phyloP scores from a whole-genome alignment of 2,113 vertebrate genomes.

The Seriola rivoliana region DNA sequence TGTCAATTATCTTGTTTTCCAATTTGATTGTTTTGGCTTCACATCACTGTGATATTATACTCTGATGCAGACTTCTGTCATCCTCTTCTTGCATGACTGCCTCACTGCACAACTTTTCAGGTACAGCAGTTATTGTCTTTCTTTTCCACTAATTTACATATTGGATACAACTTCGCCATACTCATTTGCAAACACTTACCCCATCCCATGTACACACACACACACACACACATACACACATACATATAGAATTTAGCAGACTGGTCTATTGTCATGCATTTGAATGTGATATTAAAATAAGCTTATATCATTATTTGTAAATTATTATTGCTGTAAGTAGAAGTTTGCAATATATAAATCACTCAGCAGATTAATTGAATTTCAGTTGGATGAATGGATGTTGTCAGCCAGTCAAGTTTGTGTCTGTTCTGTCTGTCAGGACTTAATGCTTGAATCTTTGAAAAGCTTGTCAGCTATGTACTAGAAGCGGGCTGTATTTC shows the following conservation, averaged over 20 bases:
- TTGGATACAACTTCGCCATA: background rate
- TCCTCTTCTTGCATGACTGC: background rate
- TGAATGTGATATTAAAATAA: background rate
- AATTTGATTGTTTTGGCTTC: background rate
- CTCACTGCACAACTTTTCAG: conserved; percentile 17
- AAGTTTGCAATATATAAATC: background rate
- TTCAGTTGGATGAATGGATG: background rate
- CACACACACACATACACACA: background rate
- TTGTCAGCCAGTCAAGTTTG: background rate
- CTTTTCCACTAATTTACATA: background rate
- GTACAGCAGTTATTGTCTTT: background rate
- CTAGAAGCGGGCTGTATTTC: background rate
- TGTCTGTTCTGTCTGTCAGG: background rate
- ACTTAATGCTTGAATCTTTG: background rate
- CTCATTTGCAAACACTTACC: no score
- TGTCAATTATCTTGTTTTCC: conserved; percentile 10
- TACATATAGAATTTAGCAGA: background rate
- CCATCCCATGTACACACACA: no score
- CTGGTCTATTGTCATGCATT: no score
- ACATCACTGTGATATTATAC: conserved; percentile 13
- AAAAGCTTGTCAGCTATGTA: background rate
- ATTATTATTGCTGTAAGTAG: background rate
- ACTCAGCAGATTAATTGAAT: background rate
- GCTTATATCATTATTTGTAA: no score
- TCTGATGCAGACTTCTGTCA: background rate